These are phyloP conservation scores for Hymenochirus boettgeri DNA, from an alignment of 2,113 vertebrate genomes.

Conservation along the genomic window DNA sequence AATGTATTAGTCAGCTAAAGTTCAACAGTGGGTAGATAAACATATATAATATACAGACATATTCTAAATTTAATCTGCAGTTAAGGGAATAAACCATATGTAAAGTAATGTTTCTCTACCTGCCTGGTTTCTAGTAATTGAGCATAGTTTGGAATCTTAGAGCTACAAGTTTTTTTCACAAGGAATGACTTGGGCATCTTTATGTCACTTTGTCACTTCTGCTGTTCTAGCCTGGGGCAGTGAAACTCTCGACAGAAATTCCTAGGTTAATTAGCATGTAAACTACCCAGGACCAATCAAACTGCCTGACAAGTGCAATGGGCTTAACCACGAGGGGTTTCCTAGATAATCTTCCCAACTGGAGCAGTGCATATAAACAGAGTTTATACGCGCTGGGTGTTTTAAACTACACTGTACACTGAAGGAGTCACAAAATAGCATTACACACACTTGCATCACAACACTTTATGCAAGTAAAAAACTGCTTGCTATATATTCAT, in stretches of 20 bases:
- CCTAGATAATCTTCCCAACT: constrained; percentile 25
- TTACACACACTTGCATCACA: too few species aligned
- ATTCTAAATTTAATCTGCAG: too few species aligned
- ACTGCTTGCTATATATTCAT: too few species aligned
- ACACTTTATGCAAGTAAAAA: too few species aligned
- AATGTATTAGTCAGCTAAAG: too few species aligned
- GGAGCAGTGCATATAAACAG: constrained; percentile 33
- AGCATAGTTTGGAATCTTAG: constrained; percentile 30
- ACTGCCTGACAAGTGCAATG: constrained; percentile 25
- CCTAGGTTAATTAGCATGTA: constrained; percentile 29
- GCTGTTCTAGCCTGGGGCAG: constrained; percentile 16
- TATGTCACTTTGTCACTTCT: constrained; percentile 9
- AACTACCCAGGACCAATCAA: constrained; percentile 10
- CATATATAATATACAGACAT: neutral
- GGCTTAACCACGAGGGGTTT: constrained; percentile 12
- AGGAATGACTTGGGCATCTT: constrained; percentile 39
- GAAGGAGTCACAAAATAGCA: too few species aligned
- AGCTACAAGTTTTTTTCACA: constrained; percentile 35
- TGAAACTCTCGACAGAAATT: constrained; percentile 15
- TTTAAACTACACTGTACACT: neutral
- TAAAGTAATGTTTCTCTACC: constrained; percentile 8
- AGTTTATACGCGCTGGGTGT: neutral
- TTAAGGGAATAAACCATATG: too few species aligned
- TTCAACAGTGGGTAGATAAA: too few species aligned
- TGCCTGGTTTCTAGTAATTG: constrained; percentile 30